phyloP scores from a whole-genome alignment of 2,888 invertebrate species.

The Melieria picta region DNA sequence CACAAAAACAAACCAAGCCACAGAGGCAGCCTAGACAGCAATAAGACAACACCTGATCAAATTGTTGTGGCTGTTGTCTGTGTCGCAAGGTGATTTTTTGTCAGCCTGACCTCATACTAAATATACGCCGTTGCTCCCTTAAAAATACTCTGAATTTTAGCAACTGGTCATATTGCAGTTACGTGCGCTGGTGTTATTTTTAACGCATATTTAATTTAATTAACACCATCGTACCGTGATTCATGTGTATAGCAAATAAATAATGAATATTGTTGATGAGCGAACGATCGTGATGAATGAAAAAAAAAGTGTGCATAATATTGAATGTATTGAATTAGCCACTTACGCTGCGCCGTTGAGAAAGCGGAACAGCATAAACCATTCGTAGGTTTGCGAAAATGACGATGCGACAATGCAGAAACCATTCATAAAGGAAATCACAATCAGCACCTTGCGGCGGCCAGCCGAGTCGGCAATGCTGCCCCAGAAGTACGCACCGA shows the following conservation, averaged over 20 bases:
- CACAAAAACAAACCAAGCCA: no score
- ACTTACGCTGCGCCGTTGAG: conserved; percentile 95
- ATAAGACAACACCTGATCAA: no score
- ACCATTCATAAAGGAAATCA: conserved; percentile 90
- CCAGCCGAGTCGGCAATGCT: conserved; percentile 90
- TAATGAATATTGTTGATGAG: conserved; percentile 14
- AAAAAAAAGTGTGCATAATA: neutral
- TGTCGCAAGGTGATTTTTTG: no score
- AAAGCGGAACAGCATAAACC: conserved; percentile 90
- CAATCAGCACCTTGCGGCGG: conserved; percentile 86
- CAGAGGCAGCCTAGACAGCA: no score
- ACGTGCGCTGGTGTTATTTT: neutral
- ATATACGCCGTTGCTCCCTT: no score
- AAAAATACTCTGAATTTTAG: no score
- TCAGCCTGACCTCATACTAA: no score
- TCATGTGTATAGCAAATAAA: no score
- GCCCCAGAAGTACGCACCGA: conserved; percentile 93
- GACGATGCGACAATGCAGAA: conserved; percentile 90
- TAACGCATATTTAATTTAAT: no score
- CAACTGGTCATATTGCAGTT: no score
- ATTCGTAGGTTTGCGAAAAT: conserved; percentile 86
- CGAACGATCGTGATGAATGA: conserved; percentile 5
- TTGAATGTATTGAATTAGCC: conserved; percentile 25
- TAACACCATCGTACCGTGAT: no score
- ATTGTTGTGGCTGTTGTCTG: no score